Evolutionary conservation across 37 sponge, comb jelly and placozoan species (phyloP).

Genomic region (Hexactinellida sp.): DNA sequence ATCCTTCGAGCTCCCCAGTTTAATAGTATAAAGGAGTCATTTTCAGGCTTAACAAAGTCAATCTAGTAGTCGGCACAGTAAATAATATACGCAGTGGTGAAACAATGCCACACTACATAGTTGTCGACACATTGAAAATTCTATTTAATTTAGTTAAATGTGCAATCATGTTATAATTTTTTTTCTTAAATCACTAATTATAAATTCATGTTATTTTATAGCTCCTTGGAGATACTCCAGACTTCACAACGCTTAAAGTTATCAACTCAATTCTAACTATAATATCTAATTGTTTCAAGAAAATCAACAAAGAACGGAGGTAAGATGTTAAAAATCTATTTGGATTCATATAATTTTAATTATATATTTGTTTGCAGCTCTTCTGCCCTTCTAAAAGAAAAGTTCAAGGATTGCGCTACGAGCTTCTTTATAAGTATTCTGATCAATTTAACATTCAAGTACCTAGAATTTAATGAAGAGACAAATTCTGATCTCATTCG

Average conservation of each 20-base stretch:
- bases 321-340: background rate
- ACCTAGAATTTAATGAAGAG: background rate
- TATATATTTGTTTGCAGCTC: background rate
- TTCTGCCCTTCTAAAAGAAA: background rate
- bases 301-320: background rate
- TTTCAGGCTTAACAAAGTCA: no score
- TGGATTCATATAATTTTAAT: background rate
- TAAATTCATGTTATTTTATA: no score
- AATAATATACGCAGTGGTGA: no score
- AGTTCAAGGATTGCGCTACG: background rate
- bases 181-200: no score
- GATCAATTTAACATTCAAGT: background rate
- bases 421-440: background rate
- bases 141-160: no score
- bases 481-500: background rate
- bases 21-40: no score
- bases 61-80: no score
- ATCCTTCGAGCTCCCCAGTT: no score
- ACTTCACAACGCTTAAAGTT: background rate
- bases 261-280: background rate
- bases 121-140: no score
- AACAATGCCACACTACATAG: no score
- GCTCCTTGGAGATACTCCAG: conserved; percentile 8
- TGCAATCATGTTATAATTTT: no score
- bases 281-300: background rate